Percentiles rank a stretch among this genome's conserved stretches.
Conservation (phyloP, 2,888 invertebrate genomes). For the Altica lythri region DNA sequence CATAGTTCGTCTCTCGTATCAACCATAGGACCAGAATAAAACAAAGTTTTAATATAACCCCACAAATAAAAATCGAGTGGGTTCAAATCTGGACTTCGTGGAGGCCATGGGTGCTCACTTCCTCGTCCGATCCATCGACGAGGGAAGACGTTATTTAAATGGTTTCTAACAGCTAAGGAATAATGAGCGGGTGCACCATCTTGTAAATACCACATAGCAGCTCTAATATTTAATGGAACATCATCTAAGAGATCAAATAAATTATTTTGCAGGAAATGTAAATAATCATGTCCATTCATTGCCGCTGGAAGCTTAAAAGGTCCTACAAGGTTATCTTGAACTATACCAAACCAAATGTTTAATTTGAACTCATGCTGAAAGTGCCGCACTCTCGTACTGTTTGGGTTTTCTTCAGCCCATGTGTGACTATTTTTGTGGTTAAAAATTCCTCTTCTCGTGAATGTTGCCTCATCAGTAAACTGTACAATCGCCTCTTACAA, state of each 20-base stretch:
- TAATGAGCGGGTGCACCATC: conserved; percentile 11
- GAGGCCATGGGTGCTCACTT: neutral
- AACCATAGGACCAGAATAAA: too few species aligned
- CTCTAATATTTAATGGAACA: neutral
- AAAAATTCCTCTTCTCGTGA: neutral
- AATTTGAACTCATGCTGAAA: neutral
- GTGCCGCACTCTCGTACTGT: neutral
- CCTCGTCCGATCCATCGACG: conserved; percentile 7
- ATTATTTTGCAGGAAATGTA: neutral
- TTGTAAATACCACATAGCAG: neutral
- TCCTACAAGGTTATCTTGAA: neutral
- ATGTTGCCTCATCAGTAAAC: neutral
- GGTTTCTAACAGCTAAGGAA: neutral
- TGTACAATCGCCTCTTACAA: too few species aligned
- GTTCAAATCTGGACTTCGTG: neutral
- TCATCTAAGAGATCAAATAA: too few species aligned
- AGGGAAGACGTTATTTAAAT: neutral
- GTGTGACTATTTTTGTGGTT: neutral
- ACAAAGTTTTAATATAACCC: too few species aligned
- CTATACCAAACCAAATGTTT: neutral
- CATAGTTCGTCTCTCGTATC: too few species aligned
- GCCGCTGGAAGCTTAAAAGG: neutral
- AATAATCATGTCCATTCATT: neutral
- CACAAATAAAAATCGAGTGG: conserved; percentile 1
- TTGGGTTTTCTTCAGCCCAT: neutral